Evolutionary conservation across 2,797 vertebrate genomes (phyloP), one percentile per base, ranked within the genome.

Genomic region (Naso thynnoides): DNA sequence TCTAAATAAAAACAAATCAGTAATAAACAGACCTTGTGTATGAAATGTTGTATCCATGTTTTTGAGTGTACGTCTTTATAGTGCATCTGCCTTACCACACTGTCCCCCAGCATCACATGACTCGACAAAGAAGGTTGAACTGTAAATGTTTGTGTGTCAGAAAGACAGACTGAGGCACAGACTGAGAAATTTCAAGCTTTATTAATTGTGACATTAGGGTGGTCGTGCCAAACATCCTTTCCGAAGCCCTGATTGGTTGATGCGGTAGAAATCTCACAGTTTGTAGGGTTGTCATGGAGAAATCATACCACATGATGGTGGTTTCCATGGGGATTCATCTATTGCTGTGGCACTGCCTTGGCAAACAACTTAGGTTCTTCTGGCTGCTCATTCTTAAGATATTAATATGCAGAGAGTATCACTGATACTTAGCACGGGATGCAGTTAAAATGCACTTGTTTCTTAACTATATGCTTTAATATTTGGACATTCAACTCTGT

Each of bases 301-400:
- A 69, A 24, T 75, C 70, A 38, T 72, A 61, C 69, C 71, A 68
- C 75, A 49, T 57, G 79, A 65, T 50, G 64, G 61, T 60, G 57
- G 81, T 87, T 77, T 70, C 85, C 76, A 85, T 86, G 76, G 76
- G 33, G 73, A 86, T 81, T 73, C 50, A 74, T 84, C 66, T 15
- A 54, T 79, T 19, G 3, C 69, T 60, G 53, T 60, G 57, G 61
- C 27, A 31, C 71, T 62, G 63, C 72, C 75, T 58, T 76, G 75
- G 73, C 82, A 87, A 84, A 84, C 69, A 26, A 53, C 73, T 76
- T 14, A 76, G 71, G 89, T 88, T 76, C 70, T 86, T 63, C 57
- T 77, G 79, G 63, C 76, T 75, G 69, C 36, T 76, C 78, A 18
- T 73, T 48, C 65, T 81, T 41, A 54, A 52, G 47, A 61, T 55